Base-by-base conservation (phyloP, 1,140 invertebrate species). In the Musca vetustissima region DNA sequence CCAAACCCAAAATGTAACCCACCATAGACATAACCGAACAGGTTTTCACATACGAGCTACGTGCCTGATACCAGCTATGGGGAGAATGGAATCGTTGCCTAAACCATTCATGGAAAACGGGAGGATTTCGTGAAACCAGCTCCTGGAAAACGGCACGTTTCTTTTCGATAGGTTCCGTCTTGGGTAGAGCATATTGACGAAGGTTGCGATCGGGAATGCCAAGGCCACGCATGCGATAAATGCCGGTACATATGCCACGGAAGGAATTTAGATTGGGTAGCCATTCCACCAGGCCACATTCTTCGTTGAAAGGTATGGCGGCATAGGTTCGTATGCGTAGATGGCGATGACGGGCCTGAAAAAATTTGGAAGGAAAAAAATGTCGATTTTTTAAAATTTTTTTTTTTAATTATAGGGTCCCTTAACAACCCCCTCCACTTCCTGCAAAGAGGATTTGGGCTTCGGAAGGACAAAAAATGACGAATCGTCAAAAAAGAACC, bases 261-360 rank as follows among this genome's bases (percentile, higher is more conserved):
- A 97, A 86, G 0, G 93, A 91, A 15, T 90, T 82, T 11, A 98
- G 86, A 84, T 98, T 94, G 0, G 91, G 90, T 21, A 99, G 88
- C 95, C 97, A 99, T 83, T 99, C 96, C 52, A 99, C 91, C 15
- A 99, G 81, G 0, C 98, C 98, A 81, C 95, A 96, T 75, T 95
- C 90, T 83, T 98, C 95, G 76, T 96, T 96, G 21, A 99, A 85
- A 0, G 96, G 95, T n/a, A 95, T 87, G 7, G 97, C 95, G 69
- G 90, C 91, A 83, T 98, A 99, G 25, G 96, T 97, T 71, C 95
- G 84, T 59, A 99, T 97, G 70, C 92, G 90, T 0, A 99, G 85
- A 50, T 93, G 86, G 43, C 95, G 85, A 71, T 92, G 89, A 32
- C 95, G 84, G 0, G 95, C 91, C 76, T 97, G 92, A 9, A 49